phyloP scores from a whole-genome alignment of 2,888 invertebrate species.

The Scaeva pyrastri region DNA sequence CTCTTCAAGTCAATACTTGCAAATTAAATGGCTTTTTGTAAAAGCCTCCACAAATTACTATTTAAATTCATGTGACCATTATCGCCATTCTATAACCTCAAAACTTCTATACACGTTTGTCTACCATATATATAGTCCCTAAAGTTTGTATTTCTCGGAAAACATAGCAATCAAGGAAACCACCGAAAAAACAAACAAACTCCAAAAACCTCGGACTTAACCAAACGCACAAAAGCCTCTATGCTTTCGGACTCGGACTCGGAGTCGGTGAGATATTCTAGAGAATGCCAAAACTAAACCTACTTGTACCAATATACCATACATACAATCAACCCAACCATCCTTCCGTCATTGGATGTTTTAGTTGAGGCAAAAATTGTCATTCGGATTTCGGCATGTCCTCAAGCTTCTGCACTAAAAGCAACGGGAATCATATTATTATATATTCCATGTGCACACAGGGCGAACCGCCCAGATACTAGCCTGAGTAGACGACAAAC shows the following conservation, averaged over 20 bases:
- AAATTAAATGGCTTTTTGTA: constrained; percentile 41
- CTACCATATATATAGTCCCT: background rate
- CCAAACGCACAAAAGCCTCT: constrained; percentile 55
- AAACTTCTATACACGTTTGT: background rate
- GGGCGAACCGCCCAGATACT: constrained; percentile 18
- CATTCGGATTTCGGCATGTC: constrained; percentile 70
- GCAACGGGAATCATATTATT: constrained; percentile 72
- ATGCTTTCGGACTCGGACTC: background rate
- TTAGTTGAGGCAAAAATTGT: constrained; percentile 56
- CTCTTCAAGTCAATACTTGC: constrained; percentile 27
- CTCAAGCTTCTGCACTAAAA: constrained; percentile 67
- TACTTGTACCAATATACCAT: background rate
- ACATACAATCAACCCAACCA: background rate
- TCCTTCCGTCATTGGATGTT: constrained; percentile 23
- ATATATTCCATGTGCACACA: constrained; percentile 64
- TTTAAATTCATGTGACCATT: constrained; percentile 63
- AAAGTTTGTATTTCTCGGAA: background rate
- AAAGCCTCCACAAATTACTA: constrained; percentile 47
- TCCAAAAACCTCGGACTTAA: constrained; percentile 60
- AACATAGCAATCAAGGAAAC: constrained; percentile 51
- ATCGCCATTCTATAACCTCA: constrained; percentile 44
- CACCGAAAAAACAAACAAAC: constrained; percentile 65
- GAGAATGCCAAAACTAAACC: constrained; percentile 23
- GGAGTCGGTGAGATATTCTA: constrained; percentile 20
- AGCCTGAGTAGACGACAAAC: background rate